Conservation (phyloP, 2,113 vertebrate genomes). For the Turdus rufiventris region DNA sequence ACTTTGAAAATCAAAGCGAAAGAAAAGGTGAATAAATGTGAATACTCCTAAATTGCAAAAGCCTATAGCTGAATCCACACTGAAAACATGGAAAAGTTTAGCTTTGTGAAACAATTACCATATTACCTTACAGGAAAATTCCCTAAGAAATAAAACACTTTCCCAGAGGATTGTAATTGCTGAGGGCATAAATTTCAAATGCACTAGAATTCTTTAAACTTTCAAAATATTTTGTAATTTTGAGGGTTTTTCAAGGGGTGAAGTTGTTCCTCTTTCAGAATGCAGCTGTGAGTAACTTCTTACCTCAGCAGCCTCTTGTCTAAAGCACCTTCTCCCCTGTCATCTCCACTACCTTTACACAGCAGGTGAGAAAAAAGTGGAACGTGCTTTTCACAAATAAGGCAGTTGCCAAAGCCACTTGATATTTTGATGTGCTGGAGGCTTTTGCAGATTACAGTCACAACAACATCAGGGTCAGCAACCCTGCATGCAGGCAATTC, state of each 20-base stretch:
- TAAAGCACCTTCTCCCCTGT: background rate
- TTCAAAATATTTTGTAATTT: background rate
- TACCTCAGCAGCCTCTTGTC: background rate
- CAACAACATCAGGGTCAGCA: background rate
- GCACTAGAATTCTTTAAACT: background rate
- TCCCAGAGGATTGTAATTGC: background rate
- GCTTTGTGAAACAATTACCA: background rate
- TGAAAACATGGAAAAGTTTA: background rate
- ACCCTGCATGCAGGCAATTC: background rate
- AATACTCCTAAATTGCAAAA: background rate
- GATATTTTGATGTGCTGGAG: background rate
- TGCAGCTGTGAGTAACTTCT: background rate
- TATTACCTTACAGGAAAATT: background rate
- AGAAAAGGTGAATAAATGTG: background rate
- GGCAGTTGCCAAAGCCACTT: background rate
- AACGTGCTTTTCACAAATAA: background rate
- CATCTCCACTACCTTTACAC: background rate
- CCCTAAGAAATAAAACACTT: background rate
- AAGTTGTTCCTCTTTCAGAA: background rate
- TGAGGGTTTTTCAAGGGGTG: accelerated
- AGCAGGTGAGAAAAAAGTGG: background rate
- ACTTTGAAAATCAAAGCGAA: background rate
- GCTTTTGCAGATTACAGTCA: background rate
- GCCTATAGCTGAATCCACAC: background rate
- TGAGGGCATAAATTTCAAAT: background rate